A percentile compares a stretch with the other conserved stretches of the same genome.
phyloP scores from a whole-genome alignment of 2,888 invertebrate species.

The Spisula subtruncata region DNA sequence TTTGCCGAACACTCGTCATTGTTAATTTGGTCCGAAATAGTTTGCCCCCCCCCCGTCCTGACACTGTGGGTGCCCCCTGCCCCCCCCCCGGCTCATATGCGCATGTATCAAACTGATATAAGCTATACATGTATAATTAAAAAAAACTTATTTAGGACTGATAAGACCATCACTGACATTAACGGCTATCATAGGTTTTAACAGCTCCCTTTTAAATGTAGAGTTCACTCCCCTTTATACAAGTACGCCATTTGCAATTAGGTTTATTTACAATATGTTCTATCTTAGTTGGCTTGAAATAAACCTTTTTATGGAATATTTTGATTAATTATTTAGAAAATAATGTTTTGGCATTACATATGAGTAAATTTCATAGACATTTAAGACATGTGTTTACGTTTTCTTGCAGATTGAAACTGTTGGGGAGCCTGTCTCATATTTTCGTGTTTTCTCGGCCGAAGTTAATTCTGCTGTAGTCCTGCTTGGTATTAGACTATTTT shows the following conservation, averaged over 20 bases:
- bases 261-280: background rate
- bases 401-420: background rate
- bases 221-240: conserved; percentile 8
- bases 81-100: no score
- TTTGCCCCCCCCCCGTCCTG: no score
- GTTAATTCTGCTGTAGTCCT: no score
- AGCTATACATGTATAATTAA: no score
- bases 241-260: conserved; percentile 13
- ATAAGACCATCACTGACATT: no score
- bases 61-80: no score
- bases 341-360: background rate
- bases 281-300: background rate
- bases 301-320: background rate
- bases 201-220: background rate
- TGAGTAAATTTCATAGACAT: background rate
- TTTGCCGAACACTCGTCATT: no score
- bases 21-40: no score
- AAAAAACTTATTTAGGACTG: no score
- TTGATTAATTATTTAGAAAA: background rate
- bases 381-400: background rate
- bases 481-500: no score
- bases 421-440: background rate
- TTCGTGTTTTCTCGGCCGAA: background rate
- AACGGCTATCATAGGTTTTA: no score
- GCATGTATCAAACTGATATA: no score